phyloP scores from a whole-genome alignment of 2,797 vertebrate species.

The Naso thynnoides region DNA sequence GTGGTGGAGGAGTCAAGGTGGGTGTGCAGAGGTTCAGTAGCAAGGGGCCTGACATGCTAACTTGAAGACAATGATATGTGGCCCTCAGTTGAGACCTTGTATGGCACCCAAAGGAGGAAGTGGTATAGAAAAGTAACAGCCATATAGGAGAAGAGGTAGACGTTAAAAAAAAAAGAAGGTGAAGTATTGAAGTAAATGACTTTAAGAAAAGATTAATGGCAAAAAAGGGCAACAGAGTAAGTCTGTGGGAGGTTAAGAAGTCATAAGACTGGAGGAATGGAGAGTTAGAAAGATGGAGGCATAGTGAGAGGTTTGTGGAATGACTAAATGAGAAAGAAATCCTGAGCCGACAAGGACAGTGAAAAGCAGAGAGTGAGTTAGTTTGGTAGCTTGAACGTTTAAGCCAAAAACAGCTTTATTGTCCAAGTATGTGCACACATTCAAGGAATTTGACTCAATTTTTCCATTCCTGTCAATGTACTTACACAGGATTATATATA shows the following conservation, averaged over 20 bases:
- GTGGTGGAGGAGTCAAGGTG: constrained; percentile 41
- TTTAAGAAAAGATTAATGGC: constrained; percentile 11
- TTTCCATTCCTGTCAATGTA: background rate
- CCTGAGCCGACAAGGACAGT: background rate
- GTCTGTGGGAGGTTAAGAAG: constrained; percentile 26
- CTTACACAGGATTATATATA: too few relatives aligned
- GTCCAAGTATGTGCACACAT: too few relatives aligned
- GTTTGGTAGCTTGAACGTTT: constrained; percentile 1
- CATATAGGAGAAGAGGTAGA: background rate
- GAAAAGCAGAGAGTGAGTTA: background rate
- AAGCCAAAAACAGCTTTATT: too few relatives aligned
- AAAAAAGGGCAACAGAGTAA: background rate
- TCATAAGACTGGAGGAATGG: background rate
- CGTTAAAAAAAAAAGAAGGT: background rate
- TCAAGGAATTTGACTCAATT: background rate
- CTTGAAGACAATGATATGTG: constrained; percentile 38
- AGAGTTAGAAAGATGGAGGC: constrained; percentile 5
- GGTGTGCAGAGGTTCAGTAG: constrained; percentile 27
- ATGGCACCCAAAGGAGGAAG: constrained; percentile 33
- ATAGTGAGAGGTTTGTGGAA: constrained; percentile 17
- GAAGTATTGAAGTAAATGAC: background rate
- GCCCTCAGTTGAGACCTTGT: constrained; percentile 19
- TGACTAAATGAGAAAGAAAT: constrained; percentile 2
- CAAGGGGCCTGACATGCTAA: constrained; percentile 25
- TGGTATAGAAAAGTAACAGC: background rate